Base-by-base conservation (phyloP, 2,113 vertebrate species). In the Clarias magur region DNA sequence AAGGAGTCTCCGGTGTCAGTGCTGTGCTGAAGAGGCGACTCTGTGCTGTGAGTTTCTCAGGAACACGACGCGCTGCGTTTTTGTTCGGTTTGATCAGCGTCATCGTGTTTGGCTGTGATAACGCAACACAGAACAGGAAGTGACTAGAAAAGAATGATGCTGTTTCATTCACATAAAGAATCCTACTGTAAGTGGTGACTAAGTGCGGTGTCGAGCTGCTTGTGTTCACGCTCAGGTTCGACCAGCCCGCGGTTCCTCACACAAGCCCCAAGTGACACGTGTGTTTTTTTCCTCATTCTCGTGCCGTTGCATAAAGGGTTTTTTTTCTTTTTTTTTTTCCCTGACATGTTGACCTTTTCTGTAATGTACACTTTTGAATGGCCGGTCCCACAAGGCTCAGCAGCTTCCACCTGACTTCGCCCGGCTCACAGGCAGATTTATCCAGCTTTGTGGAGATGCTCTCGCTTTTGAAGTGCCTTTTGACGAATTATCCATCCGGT, bases 271-370 rank as follows among this genome's bases (percentile, higher is more conserved):
- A 25, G 15, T 19, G 25, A 80, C 8, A 80, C 57, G 8, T 16
- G 30, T 34, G n/a, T 17, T 27, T 30, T 30, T 34, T 57, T 48
- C 48, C 72, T 38, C 7, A 12, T 17, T 19, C 56, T 48, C 42
- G 38, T 23, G n/a, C 30, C 27, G 15, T 19, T 27, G 65, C n/a
- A 62, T 57, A 9, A 21, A 25, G 19, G 6, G 0, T 75, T 59
- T 38, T 8, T 63, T 25, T 16, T n/a, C n/a, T n/a, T 63, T 16
- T 38, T n/a, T 38, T 34, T 56, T 67, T n/a, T 62, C 13, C 9
- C 42, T 23, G 60, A 85, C 75, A 84, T 34, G n/a, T 63, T 85
- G 84, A 85, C 84, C 84, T 85, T 85, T 85, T 30, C 48, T 34
- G 60, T 53, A 79, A 79, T 85, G 42, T 79, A 65, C 25, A 78